Evolutionary conservation across 2,113 vertebrate species (phyloP).

Genomic region (Lucifuga dentata): DNA sequence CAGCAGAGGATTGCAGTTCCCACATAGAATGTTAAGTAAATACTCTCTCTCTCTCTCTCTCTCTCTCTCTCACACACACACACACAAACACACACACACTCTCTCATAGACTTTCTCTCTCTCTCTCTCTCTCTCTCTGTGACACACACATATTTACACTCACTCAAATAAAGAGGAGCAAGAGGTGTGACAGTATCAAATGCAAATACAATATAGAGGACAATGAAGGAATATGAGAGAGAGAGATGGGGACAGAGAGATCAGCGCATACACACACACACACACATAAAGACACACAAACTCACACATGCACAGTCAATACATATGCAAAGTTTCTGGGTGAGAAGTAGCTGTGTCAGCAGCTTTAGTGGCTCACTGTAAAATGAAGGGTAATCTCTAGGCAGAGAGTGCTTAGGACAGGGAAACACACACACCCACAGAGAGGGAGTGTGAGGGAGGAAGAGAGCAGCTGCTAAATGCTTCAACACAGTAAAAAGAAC

Average conservation of each 20-base stretch:
- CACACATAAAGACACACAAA: slow-evolving; percentile 26
- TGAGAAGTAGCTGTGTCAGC: slow-evolving; percentile 74
- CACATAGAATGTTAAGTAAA: slow-evolving; percentile 36
- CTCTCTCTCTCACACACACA: too few species aligned
- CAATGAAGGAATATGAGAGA: slow-evolving; percentile 16
- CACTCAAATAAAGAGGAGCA: slow-evolving; percentile 10
- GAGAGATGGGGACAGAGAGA: slow-evolving; percentile 1
- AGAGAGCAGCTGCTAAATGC: slow-evolving; percentile 54
- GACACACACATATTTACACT: slow-evolving; percentile 15
- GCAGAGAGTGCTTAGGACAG: slow-evolving; percentile 63
- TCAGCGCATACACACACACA: slow-evolving; percentile 18
- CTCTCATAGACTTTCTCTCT: too few species aligned
- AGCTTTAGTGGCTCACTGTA: slow-evolving; percentile 63
- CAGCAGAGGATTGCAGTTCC: slow-evolving; percentile 26
- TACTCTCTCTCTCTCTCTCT: slow-evolving; percentile 8
- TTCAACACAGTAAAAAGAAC: slow-evolving; percentile 44
- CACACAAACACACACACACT: too few species aligned
- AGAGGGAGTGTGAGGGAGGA: slow-evolving; percentile 7
- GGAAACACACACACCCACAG: slow-evolving; percentile 41
- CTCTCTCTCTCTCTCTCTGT: too few species aligned
- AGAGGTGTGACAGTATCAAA: slow-evolving; percentile 46
- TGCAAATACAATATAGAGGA: slow-evolving; percentile 20
- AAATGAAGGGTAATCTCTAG: slow-evolving; percentile 77
- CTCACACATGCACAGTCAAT: slow-evolving; percentile 50
- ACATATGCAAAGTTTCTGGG: slow-evolving; percentile 74